phyloP scores from a whole-genome alignment of 2,888 invertebrate species.

The Bhutanitis thaidina region DNA sequence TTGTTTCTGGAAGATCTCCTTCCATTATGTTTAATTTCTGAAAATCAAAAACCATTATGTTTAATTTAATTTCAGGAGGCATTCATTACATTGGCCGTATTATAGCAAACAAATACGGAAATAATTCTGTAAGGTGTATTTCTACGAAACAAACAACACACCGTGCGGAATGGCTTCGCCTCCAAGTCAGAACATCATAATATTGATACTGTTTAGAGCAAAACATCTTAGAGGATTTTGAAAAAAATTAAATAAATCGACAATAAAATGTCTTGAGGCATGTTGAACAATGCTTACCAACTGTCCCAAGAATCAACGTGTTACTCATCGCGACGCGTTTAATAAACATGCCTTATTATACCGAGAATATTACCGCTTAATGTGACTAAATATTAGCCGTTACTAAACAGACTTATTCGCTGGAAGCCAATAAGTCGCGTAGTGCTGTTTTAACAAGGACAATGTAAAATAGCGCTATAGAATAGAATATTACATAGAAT shows the following conservation, averaged over 20 bases:
- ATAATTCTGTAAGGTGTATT: too few species aligned
- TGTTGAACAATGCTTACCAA: neutral
- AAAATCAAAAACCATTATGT: constrained; percentile 36
- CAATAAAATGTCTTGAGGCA: neutral
- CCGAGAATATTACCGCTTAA: neutral
- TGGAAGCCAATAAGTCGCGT: neutral
- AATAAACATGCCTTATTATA: neutral
- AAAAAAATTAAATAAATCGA: too few species aligned
- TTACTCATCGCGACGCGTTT: neutral
- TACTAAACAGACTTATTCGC: neutral
- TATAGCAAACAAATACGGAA: too few species aligned
- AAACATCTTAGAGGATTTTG: too few species aligned
- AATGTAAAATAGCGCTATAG: too few species aligned
- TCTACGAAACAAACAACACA: neutral
- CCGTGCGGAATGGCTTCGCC: too few species aligned
- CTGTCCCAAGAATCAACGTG: neutral
- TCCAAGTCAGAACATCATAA: too few species aligned
- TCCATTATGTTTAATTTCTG: constrained; percentile 71
- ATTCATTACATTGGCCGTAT: too few species aligned
- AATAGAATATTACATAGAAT: neutral
- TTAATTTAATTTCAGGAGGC: too few species aligned
- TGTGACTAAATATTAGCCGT: neutral
- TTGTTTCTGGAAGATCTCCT: constrained; percentile 78
- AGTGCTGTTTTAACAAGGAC: too few species aligned
- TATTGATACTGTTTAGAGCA: too few species aligned